Base-by-base conservation (phyloP, 2,888 invertebrate species). In the Smittia aterrima region DNA sequence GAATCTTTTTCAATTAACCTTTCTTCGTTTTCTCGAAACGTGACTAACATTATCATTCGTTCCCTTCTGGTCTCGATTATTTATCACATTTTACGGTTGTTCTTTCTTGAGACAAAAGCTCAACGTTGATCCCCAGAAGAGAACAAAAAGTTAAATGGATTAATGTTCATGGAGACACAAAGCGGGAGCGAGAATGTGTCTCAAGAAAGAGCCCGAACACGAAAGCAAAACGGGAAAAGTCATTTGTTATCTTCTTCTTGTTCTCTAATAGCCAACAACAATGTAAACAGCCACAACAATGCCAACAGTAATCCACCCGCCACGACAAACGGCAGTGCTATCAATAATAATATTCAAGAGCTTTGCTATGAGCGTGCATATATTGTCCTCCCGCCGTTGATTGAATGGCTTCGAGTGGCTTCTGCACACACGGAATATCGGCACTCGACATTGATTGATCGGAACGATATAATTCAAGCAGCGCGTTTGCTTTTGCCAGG, bases 391-490 rank as follows among this genome's bases (percentile, higher is more conserved):
- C 95, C 95, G 0, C 95, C 95, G 11, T 84, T 96, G 75, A 90
- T 92, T n/a, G 95, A 95, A 83, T 96, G 95, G 95, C 84, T 94
- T 77, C 85, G 95, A 13, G 93, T 92, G 0, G 89, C 91, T 3
- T 88, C 90, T 0, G 92, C 95, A 1, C 93, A 94, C 82, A 90
- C 93, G 0, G 90, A 91, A 77, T 89, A 94, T 79, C 87, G 93
- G 6, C 89, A 90, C 76, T 90, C 93, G 1, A 86, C 89, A 24
- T 87, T 90, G 76, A 88, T 92, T 68, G 95, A 93, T 81, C 89
- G 90, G 67, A 94, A 95, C 80, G 95, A 95, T 81, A 89, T 95
- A 27, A 87, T 92, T 87, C 95, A 95, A 83, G 93, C 95, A 0
- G 95, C 95, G 0, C 82, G 95, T 4, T 82, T 96, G 64, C 85